Percentiles rank a stretch among this genome's conserved stretches.
Evolutionary conservation across 2,797 vertebrate species (phyloP).

Genomic region (Coccyzus lansbergi): DNA sequence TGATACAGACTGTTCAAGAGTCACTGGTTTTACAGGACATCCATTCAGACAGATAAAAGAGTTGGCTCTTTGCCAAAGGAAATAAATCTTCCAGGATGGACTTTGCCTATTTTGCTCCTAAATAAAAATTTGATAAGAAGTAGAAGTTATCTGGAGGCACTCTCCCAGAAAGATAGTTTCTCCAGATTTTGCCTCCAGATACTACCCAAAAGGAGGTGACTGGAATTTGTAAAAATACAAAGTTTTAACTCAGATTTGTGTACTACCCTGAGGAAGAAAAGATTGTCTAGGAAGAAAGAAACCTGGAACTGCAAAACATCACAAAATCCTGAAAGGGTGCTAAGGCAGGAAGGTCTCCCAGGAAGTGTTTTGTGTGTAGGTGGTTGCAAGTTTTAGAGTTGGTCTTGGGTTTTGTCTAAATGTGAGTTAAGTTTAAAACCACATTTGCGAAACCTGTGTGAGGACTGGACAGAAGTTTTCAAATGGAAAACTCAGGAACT

Average conservation of each 20-base stretch:
- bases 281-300: background rate
- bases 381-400: background rate
- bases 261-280: background rate
- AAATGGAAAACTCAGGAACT: background rate
- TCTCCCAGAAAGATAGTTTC: background rate
- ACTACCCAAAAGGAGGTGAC: background rate
- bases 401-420: background rate
- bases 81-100: background rate
- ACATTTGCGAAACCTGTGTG: background rate
- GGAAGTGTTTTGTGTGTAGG: background rate
- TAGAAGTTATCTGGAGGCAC: background rate
- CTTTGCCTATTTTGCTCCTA: background rate
- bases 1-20: background rate
- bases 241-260: background rate
- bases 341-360: background rate
- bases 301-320: background rate
- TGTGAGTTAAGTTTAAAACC: background rate
- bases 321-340: background rate
- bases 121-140: constrained; percentile 8
- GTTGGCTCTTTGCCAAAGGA: background rate
- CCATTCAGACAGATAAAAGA: background rate
- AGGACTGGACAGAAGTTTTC: background rate
- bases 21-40: background rate
- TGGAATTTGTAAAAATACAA: background rate
- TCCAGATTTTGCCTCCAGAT: background rate